phyloP scores from a whole-genome alignment of 2,113 vertebrate species.

The Triplophysa tibetana region DNA sequence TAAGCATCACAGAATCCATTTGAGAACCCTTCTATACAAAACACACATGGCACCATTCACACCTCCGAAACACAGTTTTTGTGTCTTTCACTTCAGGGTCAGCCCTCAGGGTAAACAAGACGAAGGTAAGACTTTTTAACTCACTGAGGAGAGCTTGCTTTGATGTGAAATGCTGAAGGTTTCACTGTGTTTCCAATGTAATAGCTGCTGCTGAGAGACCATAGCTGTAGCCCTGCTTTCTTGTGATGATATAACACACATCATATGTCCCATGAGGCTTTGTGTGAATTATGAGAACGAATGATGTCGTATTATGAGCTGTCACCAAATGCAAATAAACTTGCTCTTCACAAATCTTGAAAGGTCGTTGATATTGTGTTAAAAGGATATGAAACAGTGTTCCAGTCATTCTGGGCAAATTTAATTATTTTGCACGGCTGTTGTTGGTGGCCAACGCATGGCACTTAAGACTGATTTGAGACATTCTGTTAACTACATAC shows the following conservation, averaged over 20 bases:
- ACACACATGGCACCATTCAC: slow-evolving; percentile 8
- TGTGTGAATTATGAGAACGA: no score
- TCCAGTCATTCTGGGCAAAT: no score
- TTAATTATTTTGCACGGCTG: no score
- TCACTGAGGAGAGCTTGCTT: slow-evolving; percentile 18
- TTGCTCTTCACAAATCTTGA: no score
- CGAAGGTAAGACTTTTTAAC: slow-evolving; percentile 5
- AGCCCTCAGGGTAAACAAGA: neutral
- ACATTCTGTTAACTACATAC: neutral
- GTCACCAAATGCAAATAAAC: no score
- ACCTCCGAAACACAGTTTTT: neutral
- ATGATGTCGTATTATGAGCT: no score
- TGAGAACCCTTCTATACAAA: neutral
- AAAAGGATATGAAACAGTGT: no score
- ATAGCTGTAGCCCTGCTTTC: neutral
- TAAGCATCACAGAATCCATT: slow-evolving; percentile 1
- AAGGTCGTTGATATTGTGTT: no score
- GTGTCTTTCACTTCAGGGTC: slow-evolving; percentile 3
- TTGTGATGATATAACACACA: slow-evolving; percentile 3
- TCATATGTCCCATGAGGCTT: neutral
- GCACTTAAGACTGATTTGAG: no score
- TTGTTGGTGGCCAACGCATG: no score
- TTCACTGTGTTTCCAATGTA: slow-evolving; percentile 6
- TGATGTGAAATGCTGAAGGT: slow-evolving; percentile 7
- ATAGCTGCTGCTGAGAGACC: neutral